Percentiles rank a stretch among this genome's conserved stretches.
These are phyloP conservation scores for Solea solea DNA, from an alignment of 2,113 vertebrate species.

Conservation along the genomic window DNA sequence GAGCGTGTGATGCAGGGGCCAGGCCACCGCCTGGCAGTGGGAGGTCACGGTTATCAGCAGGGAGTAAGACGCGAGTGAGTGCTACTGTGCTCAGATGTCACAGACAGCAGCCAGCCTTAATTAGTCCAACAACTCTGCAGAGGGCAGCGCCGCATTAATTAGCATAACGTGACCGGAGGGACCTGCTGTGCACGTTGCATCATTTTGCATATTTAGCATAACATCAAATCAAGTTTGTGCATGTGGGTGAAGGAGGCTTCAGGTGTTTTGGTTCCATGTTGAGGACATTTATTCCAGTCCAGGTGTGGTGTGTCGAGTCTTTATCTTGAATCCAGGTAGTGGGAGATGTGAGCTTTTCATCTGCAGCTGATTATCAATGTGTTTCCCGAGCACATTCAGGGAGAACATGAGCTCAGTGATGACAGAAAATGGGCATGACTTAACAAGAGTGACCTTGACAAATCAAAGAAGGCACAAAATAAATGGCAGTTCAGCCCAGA, in stretches of 20 bases:
- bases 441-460: slow-evolving; percentile 36
- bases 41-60: slow-evolving; percentile 32
- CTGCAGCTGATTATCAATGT: slow-evolving; percentile 28
- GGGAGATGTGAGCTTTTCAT: slow-evolving; percentile 13
- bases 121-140: slow-evolving; percentile 78
- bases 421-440: slow-evolving; percentile 16
- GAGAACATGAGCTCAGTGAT: slow-evolving; percentile 23
- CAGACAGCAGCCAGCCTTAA: slow-evolving; percentile 71
- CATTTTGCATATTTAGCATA: slow-evolving; percentile 68
- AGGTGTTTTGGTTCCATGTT: slow-evolving; percentile 1
- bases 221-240: slow-evolving; percentile 27
- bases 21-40: slow-evolving; percentile 7
- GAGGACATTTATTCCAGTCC: slow-evolving; percentile 9
- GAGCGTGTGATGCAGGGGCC: slow-evolving; percentile 25
- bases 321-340: neutral
- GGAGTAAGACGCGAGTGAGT: slow-evolving; percentile 25
- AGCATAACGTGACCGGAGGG: slow-evolving; percentile 75
- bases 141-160: slow-evolving; percentile 79
- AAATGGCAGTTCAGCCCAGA: neutral
- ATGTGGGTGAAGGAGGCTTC: slow-evolving; percentile 19
- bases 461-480: slow-evolving; percentile 7
- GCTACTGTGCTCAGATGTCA: slow-evolving; percentile 64
- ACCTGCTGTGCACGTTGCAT: slow-evolving; percentile 61
- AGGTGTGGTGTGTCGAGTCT: slow-evolving; percentile 31
- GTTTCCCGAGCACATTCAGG: neutral